A percentile compares a stretch with the other conserved stretches of the same genome.
These are phyloP conservation scores for Hypercompe scribonia DNA, from an alignment of 2,888 invertebrate species.

Conservation along the genomic window DNA sequence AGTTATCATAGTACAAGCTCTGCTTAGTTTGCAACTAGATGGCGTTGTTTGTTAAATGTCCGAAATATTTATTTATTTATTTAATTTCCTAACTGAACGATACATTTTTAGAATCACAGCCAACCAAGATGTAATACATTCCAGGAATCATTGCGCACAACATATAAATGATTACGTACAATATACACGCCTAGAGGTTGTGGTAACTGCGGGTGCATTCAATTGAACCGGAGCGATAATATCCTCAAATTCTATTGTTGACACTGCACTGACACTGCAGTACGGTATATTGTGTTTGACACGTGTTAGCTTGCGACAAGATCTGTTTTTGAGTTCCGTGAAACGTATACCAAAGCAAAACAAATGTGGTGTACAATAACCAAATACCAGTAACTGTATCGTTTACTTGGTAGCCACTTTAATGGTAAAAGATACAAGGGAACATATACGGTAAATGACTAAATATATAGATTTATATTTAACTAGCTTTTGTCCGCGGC, in stretches of 20 bases:
- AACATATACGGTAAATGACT: neutral
- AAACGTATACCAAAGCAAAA: neutral
- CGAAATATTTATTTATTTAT: too few species aligned
- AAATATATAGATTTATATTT: neutral
- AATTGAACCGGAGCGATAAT: constrained; percentile 32
- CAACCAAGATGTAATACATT: too few species aligned
- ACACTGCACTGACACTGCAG: constrained; percentile 25
- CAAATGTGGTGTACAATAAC: neutral
- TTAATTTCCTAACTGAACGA: too few species aligned
- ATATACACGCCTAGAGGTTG: constrained; percentile 21
- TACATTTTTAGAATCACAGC: too few species aligned
- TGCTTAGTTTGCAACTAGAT: too few species aligned
- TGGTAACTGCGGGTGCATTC: constrained; percentile 28
- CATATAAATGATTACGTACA: constrained; percentile 21
- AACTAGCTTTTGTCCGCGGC: neutral
- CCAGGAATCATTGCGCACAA: neutral
- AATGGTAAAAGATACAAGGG: neutral
- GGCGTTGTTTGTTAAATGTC: too few species aligned
- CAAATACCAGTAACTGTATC: neutral
- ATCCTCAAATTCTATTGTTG: constrained; percentile 35
- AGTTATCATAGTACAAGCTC: too few species aligned
- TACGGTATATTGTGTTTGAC: neutral
- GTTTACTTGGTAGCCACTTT: neutral
- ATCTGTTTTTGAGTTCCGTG: constrained; percentile 2
- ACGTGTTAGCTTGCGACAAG: neutral